phyloP scores from a whole-genome alignment of 1,140 invertebrate species.

The Centruroides sculpturatus region DNA sequence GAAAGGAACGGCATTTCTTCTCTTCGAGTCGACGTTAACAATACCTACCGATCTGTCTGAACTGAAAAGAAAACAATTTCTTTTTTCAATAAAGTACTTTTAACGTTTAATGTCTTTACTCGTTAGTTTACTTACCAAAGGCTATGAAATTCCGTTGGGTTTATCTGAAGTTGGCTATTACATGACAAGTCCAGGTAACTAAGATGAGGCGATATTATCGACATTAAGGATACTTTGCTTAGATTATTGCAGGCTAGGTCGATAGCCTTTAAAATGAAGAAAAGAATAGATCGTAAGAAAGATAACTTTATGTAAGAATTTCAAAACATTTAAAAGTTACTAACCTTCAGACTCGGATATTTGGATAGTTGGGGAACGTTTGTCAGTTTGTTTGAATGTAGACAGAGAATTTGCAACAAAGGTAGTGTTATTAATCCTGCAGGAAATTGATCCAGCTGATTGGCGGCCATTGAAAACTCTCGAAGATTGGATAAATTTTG shows the following conservation, averaged over 20 bases:
- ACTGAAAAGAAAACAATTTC: constrained; percentile 63
- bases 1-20: too few species aligned
- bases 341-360: constrained; percentile 49
- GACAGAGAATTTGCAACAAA: constrained; percentile 35
- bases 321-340: not conserved
- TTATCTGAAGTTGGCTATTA: constrained; percentile 41
- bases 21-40: constrained; percentile 20
- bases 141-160: constrained; percentile 44
- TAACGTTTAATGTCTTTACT: too few species aligned
- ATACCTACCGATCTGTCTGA: constrained; percentile 64
- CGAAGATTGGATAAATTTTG: too few species aligned
- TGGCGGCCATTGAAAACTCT: too few species aligned
- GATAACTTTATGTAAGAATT: not conserved
- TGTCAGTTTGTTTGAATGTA: constrained; percentile 63
- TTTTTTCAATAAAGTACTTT: constrained; percentile 25
- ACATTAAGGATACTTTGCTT: constrained; percentile 54
- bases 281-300: not conserved
- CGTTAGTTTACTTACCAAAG: constrained; percentile 47
- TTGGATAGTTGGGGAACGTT: constrained; percentile 57
- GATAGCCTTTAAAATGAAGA: constrained; percentile 38
- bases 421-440: too few species aligned
- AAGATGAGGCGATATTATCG: constrained; percentile 55
- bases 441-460: too few species aligned
- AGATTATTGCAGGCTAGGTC: constrained; percentile 72
- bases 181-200: constrained; percentile 72